Base-by-base conservation (phyloP, 2,797 vertebrate genomes). In the Brotula barbata region DNA sequence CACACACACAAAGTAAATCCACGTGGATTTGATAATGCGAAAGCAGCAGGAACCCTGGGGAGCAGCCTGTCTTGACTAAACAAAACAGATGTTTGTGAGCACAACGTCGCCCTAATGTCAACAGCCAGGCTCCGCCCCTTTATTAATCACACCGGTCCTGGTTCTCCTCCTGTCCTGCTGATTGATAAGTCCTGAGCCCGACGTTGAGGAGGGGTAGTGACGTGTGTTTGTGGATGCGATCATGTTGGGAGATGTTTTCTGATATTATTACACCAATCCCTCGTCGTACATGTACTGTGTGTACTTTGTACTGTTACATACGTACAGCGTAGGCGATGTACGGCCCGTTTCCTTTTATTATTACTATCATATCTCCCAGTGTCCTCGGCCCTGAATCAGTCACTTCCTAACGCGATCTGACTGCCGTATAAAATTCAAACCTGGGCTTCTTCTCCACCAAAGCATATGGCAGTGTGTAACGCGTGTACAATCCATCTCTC, bases 1-100 rank as follows among this genome's bases (percentile, higher is more conserved):
- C 5, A 49, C 37, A 45, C 43, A 45, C 56, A 23, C 33, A 6
- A 13, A 14, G 44, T 55, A 69, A 78, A 75, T 73, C 79, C 76
- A 28, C 73, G 64, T 37, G 76, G 84, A 81, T 72, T 77, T 69
- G 81, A 72, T 67, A 73, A 83, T 3, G 71, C 63, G 64, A 49
- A n/a, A 74, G 80, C 76, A 68, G 78, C 72, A 16, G 56, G 63
- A 52, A 73, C 81, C 82, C 77, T 53, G 17, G 78, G 80, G 85
- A 84, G 67, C 66, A 51, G 74, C 20, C 79, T 67, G 80, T 68
- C 82, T 79, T 78, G 64, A 80, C 77, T 75, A 81, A 84, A 83
- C 77, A 83, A 80, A 84, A 83, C 83, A 85, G 78, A 87, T 87
- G 84, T 87, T 75, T 73, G 45, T 60, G 73, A 58, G 84, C 64